These are phyloP conservation scores for Natator depressus DNA, from an alignment of 2,113 vertebrate genomes.

Conservation along the genomic window DNA sequence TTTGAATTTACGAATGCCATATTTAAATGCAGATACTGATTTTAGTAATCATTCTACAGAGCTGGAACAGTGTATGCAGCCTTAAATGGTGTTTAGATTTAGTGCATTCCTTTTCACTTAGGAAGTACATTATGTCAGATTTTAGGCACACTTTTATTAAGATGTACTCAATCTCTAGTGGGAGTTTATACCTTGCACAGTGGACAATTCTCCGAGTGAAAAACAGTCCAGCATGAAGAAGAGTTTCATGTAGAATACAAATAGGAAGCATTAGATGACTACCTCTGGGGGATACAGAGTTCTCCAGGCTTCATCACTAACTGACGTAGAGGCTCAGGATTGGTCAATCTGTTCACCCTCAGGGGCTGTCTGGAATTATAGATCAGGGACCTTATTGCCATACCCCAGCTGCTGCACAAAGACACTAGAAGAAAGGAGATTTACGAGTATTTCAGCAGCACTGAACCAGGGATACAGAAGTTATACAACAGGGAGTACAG, in stretches of 20 bases:
- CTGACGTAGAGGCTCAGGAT: conserved; percentile 68
- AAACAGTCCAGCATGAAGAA: conserved; percentile 65
- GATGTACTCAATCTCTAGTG: conserved; percentile 71
- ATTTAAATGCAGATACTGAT: conserved; percentile 55
- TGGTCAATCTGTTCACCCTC: conserved; percentile 73
- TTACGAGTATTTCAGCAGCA: conserved; percentile 88
- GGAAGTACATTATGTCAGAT: conserved; percentile 70
- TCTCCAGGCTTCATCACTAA: conserved; percentile 62
- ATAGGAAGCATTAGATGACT: conserved; percentile 73
- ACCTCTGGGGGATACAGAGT: conserved; percentile 70
- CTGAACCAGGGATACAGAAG: conserved; percentile 83
- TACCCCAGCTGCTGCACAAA: conserved; percentile 88
- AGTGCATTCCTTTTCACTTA: conserved; percentile 69
- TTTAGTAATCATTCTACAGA: conserved; percentile 10
- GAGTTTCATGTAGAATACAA: conserved; percentile 79
- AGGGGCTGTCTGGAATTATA: conserved; percentile 81
- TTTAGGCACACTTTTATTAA: conserved; percentile 71
- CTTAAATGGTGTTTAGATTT: conserved; percentile 51
- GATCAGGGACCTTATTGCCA: conserved; percentile 87
- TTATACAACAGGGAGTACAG: conserved; percentile 82
- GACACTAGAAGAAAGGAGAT: conserved; percentile 88
- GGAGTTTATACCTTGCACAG: conserved; percentile 73
- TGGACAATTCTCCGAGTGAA: conserved; percentile 66
- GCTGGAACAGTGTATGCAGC: conserved; percentile 35
- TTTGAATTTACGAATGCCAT: conserved; percentile 38